Evolutionary conservation across 2,888 invertebrate genomes (phyloP), one percentile per base, ranked within the genome.

Genomic region (Halictus ligatus): DNA sequence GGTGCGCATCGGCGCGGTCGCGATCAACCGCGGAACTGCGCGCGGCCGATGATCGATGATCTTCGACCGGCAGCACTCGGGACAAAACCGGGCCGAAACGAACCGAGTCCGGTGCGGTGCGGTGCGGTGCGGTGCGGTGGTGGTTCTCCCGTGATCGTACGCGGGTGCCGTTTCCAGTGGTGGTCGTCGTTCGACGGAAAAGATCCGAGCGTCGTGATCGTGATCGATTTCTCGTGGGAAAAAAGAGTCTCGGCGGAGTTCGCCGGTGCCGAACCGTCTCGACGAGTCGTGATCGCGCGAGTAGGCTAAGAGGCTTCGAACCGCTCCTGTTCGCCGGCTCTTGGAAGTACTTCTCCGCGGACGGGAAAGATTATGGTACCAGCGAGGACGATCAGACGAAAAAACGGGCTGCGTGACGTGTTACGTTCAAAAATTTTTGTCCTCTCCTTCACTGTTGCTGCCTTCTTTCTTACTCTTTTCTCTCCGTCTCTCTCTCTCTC

Each of bases 391-490:
- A n/a, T n/a, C n/a, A n/a, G n/a, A n/a, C n/a, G n/a, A n/a, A n/a
- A n/a, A n/a, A n/a, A n/a, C n/a, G n/a, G n/a, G n/a, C n/a, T n/a
- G n/a, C 64, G 64, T 72, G 75, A 79, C 74, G 87, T 77, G 74
- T 71, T 71, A 71, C 76, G 84, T 84, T 79, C 86, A 80, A 85
- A 85, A n/a, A n/a, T n/a, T n/a, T 88, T 88, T 79, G 88, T 87
- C 81, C 84, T 86, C 84, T 84, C 82, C 54, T 80, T 83, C 64
- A 60, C 81, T 76, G 74, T 78, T 81, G 60, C 77, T 87, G 48
- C 78, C 67, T 75, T 78, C 76, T 80, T 46, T 83, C 81, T 81
- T 60, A 77, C 79, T 78, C 29, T 43, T 74, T 29, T 75, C 48
- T 58, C 35, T 80, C 75, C 64, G n/a, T 79, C 58, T 64, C 46